Percentiles rank a stretch among this genome's conserved stretches.
Conservation (phyloP, 1,140 invertebrate species). For the Mya arenaria region DNA sequence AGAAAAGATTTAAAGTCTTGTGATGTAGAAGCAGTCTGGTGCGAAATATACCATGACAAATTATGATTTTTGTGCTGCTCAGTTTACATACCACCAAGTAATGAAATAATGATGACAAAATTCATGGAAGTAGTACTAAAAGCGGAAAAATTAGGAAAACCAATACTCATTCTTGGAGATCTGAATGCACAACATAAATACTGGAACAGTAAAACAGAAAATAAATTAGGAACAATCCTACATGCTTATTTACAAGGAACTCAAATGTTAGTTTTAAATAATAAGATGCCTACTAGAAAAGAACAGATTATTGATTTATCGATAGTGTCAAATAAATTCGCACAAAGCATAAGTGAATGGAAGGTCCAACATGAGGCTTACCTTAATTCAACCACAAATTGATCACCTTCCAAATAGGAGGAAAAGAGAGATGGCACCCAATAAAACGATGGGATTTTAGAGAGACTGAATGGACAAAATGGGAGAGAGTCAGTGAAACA, state of each 20-base stretch:
- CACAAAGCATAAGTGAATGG: background rate
- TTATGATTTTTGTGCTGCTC: background rate
- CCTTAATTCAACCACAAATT: background rate
- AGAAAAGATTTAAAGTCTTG: background rate
- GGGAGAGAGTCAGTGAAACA: too few relatives aligned
- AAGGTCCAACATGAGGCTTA: background rate
- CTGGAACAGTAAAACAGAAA: background rate
- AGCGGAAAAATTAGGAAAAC: background rate
- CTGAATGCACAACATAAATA: background rate
- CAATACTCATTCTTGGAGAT: background rate
- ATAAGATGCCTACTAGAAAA: background rate
- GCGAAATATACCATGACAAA: background rate
- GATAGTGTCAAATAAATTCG: background rate
- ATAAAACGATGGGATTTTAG: background rate
- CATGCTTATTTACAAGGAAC: background rate
- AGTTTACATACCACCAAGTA: background rate
- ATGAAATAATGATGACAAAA: background rate
- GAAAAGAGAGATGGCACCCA: background rate
- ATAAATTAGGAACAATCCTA: background rate
- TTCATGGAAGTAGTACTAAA: background rate
- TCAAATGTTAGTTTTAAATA: background rate
- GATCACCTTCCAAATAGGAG: background rate
- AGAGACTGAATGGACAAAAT: background rate
- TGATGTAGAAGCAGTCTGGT: constrained; percentile 2
- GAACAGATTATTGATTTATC: background rate